phyloP scores from a whole-genome alignment of 2,113 vertebrate species.

The Protobothrops flavoviridis region DNA sequence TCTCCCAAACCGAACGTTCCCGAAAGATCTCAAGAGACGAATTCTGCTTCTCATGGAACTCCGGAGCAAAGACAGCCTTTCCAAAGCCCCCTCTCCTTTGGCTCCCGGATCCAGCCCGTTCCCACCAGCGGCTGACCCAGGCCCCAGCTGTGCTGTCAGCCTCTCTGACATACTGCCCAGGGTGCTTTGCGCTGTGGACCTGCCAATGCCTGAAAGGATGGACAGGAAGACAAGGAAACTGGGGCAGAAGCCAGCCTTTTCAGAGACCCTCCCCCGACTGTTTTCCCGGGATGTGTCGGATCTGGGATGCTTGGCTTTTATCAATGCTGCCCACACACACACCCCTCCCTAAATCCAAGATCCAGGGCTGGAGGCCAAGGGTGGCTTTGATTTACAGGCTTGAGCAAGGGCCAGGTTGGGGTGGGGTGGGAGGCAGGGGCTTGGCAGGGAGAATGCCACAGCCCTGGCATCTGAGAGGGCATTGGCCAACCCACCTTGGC shows the following conservation, averaged over 20 bases:
- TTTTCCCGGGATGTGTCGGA: neutral
- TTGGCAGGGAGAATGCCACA: neutral
- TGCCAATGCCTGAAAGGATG: neutral
- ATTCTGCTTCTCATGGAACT: neutral
- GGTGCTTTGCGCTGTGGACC: neutral
- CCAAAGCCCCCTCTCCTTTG: neutral
- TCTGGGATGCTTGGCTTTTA: neutral
- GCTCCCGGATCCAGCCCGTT: neutral
- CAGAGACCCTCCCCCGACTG: neutral
- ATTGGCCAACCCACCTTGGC: neutral
- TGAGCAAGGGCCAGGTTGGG: neutral
- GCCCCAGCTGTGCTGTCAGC: neutral
- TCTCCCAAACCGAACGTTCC: neutral
- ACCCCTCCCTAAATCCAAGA: neutral
- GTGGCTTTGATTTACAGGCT: conserved; percentile 16
- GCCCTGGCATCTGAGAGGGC: neutral
- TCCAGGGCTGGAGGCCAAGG: neutral
- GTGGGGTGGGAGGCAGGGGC: neutral
- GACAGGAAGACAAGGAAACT: neutral
- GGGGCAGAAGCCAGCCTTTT: neutral
- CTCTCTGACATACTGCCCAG: neutral
- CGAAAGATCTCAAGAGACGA: neutral
- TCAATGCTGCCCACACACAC: neutral
- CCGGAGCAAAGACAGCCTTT: neutral
- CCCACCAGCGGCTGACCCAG: neutral